These are phyloP conservation scores for Protosalanx chinensis DNA, from an alignment of 2,797 vertebrate genomes.

Conservation along the genomic window DNA sequence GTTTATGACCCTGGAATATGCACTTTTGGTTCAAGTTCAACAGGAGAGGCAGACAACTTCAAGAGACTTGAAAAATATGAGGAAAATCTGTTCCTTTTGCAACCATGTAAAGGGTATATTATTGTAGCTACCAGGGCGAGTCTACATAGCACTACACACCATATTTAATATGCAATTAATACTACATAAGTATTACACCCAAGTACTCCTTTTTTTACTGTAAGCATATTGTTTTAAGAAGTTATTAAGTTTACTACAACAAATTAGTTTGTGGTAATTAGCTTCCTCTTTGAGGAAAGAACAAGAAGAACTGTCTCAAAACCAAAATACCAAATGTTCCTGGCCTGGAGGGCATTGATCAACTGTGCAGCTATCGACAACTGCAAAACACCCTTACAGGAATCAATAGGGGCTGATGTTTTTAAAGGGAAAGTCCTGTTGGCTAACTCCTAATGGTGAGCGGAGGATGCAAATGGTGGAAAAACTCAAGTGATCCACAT, in stretches of 20 bases:
- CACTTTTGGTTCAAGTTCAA: too few relatives aligned
- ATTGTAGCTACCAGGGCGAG: too few relatives aligned
- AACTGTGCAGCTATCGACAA: background rate
- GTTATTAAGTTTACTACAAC: background rate
- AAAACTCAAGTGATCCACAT: background rate
- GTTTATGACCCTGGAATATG: too few relatives aligned
- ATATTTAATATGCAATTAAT: background rate
- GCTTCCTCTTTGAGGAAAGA: background rate
- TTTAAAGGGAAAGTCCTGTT: background rate
- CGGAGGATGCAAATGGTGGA: background rate
- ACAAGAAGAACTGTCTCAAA: background rate
- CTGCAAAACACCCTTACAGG: background rate
- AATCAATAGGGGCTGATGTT: background rate
- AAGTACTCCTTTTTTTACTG: background rate
- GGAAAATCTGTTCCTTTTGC: too few relatives aligned
- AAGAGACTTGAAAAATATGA: too few relatives aligned
- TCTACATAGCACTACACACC: background rate
- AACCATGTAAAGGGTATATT: too few relatives aligned
- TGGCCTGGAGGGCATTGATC: conserved; percentile 13
- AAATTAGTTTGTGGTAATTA: background rate
- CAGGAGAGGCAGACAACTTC: too few relatives aligned
- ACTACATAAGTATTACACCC: background rate
- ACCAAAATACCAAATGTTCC: conserved; percentile 4
- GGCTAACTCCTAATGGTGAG: background rate
- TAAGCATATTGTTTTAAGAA: background rate